These are phyloP conservation scores for Manis pentadactyla DNA, from an alignment of 2,797 vertebrate genomes.

Conservation along the genomic window DNA sequence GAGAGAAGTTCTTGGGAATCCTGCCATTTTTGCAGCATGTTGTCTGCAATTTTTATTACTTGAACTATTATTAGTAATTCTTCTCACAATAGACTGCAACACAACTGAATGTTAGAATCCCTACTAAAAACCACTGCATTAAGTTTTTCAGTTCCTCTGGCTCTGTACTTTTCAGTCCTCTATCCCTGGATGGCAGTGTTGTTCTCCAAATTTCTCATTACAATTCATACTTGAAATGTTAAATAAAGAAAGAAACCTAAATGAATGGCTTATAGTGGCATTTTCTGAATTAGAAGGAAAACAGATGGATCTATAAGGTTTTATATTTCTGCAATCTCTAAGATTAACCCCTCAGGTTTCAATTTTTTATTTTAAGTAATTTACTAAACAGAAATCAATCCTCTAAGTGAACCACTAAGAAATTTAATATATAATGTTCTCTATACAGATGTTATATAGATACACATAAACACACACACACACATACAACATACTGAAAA, in stretches of 20 bases:
- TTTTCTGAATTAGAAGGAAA: slow-evolving; percentile 54
- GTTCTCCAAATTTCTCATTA: slow-evolving; percentile 66
- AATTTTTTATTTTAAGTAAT: slow-evolving; percentile 37
- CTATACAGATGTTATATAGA: neutral
- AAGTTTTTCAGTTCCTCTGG: neutral
- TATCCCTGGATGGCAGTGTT: slow-evolving; percentile 84
- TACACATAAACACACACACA: neutral
- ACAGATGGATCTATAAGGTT: neutral
- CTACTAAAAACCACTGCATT: neutral
- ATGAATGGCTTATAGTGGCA: neutral
- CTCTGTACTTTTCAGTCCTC: neutral
- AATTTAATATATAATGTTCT: neutral
- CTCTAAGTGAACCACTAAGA: neutral
- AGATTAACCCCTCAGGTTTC: neutral
- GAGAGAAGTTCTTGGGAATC: neutral
- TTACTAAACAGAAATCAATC: neutral
- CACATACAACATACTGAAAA: neutral
- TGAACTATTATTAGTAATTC: neutral
- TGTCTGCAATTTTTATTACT: neutral
- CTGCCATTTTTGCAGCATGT: neutral
- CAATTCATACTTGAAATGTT: neutral
- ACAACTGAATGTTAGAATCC: neutral
- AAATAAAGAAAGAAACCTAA: slow-evolving; percentile 24
- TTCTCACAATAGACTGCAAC: neutral
- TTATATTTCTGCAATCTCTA: slow-evolving; percentile 30